Conservation (phyloP, 2,113 vertebrate genomes). For the Mus musculus region GRCm39 chr12:56840501-56841000, state of each 20-base stretch:
- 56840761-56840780: not conserved
- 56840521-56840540: not conserved
- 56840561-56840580: not conserved
- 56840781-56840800: not conserved
- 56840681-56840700: slow-evolving; percentile 8
- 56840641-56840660: not conserved
- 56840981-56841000: not conserved
- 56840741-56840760: not conserved
- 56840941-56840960: slow-evolving; percentile 16
- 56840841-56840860: not conserved
- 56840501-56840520: slow-evolving; percentile 31
- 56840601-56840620: not conserved
- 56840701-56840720: not conserved
- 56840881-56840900: not conserved
- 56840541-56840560: not conserved
- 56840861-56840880: not conserved
- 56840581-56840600: not conserved
- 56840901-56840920: not conserved
- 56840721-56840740: not conserved
- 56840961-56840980: slow-evolving; percentile 21
- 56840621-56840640: slow-evolving; percentile 39
- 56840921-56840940: not conserved
- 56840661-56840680: slow-evolving; percentile 7
- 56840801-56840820: not conserved
- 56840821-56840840: not conserved